These are phyloP conservation scores for Chouioia cunea DNA, from an alignment of 2,888 invertebrate species.

Conservation along the genomic window DNA sequence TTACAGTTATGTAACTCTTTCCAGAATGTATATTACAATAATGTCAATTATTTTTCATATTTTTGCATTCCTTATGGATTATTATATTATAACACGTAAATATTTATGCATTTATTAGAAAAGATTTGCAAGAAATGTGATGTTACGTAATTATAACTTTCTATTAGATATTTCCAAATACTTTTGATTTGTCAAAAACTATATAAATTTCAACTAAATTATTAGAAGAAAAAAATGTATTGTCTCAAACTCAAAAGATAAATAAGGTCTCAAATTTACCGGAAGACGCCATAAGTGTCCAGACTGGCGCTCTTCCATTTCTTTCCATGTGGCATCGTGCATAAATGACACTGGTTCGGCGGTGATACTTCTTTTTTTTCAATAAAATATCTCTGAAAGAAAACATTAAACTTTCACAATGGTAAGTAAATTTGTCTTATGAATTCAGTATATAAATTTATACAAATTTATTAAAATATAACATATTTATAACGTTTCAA, in stretches of 20 bases:
- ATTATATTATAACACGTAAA: too few species aligned
- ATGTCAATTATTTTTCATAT: background rate
- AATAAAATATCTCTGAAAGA: slow-evolving; percentile 19
- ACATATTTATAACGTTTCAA: background rate
- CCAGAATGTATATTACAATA: too few species aligned
- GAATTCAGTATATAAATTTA: background rate
- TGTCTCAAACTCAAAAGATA: slow-evolving; percentile 20
- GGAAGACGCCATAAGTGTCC: slow-evolving; percentile 35
- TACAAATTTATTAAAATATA: background rate
- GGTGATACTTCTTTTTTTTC: slow-evolving; percentile 40
- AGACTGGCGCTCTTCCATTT: slow-evolving; percentile 41
- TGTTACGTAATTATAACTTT: too few species aligned
- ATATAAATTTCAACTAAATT: background rate
- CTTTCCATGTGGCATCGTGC: slow-evolving; percentile 47
- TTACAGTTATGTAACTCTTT: too few species aligned
- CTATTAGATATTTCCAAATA: too few species aligned
- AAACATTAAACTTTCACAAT: slow-evolving; percentile 25
- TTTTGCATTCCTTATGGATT: too few species aligned
- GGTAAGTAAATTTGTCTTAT: slow-evolving; percentile 29
- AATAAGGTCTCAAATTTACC: slow-evolving; percentile 39
- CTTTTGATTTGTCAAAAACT: background rate
- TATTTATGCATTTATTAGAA: too few species aligned
- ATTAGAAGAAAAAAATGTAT: background rate
- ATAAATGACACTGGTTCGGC: slow-evolving; percentile 42
- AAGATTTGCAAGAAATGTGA: too few species aligned